phyloP scores from a whole-genome alignment of 2,113 vertebrate species.

The Porphyrio hochstetteri region DNA sequence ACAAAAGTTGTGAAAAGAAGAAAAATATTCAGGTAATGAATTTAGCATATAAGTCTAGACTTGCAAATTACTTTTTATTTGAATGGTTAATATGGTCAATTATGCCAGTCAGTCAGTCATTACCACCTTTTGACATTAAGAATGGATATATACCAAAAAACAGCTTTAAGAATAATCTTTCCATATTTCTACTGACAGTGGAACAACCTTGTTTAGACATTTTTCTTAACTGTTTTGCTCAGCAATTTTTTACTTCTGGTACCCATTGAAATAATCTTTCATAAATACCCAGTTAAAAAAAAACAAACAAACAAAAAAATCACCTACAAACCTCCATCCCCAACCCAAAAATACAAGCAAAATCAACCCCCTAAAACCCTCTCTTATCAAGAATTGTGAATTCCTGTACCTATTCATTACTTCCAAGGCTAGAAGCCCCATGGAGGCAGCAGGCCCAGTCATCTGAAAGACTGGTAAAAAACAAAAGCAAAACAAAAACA shows the following conservation, averaged over 20 bases:
- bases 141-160: not conserved
- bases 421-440: not conserved
- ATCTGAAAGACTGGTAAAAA: not conserved
- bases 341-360: not conserved
- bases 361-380: accelerated
- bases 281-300: not conserved
- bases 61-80: not conserved
- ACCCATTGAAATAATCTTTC: not conserved
- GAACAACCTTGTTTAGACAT: not conserved
- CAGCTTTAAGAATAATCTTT: not conserved
- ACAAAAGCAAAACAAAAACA: not conserved
- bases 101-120: not conserved
- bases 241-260: not conserved
- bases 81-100: not conserved
- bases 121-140: not conserved
- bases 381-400: not conserved
- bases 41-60: not conserved
- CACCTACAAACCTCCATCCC: too few relatives aligned
- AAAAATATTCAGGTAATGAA: not conserved
- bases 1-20: not conserved
- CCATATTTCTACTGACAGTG: not conserved
- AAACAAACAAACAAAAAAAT: not conserved
- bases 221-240: not conserved
- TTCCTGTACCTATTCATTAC: not conserved
- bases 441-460: not conserved